phyloP scores from a whole-genome alignment of 2,113 vertebrate genomes.

The Muntiacus muntjak region DNA sequence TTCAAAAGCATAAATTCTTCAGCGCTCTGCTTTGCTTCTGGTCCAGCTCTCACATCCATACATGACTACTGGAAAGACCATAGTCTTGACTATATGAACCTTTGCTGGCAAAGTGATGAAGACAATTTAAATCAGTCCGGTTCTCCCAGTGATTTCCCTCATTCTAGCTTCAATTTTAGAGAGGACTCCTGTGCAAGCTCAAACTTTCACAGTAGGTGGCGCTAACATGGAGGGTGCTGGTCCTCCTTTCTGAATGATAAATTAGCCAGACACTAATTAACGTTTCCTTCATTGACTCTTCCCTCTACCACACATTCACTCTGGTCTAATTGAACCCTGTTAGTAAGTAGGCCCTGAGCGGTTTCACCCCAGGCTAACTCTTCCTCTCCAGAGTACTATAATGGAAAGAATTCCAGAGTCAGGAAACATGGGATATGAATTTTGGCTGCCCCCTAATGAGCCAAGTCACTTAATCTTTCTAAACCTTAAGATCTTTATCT shows the following conservation, averaged over 20 bases:
- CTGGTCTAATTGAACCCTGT: conserved; percentile 16
- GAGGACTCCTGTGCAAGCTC: not conserved
- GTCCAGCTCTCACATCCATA: not conserved
- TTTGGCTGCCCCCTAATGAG: conserved; percentile 46
- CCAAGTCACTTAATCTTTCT: conserved; percentile 38
- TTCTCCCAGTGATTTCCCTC: not conserved
- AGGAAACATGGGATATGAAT: not conserved
- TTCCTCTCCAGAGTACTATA: not conserved
- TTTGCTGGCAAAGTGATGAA: not conserved
- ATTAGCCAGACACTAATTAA: conserved; percentile 39
- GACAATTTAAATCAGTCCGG: not conserved
- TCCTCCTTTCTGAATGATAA: not conserved
- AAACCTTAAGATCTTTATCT: conserved; percentile 2
- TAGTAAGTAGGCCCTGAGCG: conserved; percentile 41
- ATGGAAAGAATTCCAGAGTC: conserved; percentile 58
- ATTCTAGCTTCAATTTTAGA: not conserved
- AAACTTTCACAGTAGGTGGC: conserved; percentile 44
- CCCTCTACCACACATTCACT: not conserved
- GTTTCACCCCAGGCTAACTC: conserved; percentile 14
- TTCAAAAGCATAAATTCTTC: not conserved
- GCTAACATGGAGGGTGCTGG: not conserved
- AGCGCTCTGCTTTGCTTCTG: not conserved
- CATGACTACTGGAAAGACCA: not conserved
- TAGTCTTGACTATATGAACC: not conserved
- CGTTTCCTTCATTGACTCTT: not conserved